Conservation (phyloP, 2,113 vertebrate genomes). For the Sarotherodon lohbergeri region DNA sequence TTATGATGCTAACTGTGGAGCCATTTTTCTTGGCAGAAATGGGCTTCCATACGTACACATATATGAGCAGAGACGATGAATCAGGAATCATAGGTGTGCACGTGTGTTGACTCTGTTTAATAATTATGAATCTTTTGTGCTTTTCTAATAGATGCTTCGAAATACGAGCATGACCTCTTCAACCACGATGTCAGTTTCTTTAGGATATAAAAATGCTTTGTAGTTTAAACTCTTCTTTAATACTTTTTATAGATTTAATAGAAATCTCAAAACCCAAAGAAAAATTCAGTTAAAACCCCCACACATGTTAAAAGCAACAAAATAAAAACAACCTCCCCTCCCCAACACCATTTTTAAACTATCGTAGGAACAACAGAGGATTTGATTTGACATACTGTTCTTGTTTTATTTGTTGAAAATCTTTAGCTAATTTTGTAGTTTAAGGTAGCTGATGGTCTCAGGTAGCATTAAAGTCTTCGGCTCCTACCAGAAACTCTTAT, state of each 20-base stretch:
- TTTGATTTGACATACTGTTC: slow-evolving; percentile 1
- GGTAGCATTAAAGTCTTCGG: background rate
- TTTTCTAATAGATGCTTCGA: background rate
- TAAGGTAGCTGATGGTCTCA: background rate
- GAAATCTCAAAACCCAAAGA: background rate
- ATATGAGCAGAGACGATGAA: background rate
- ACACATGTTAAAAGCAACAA: background rate
- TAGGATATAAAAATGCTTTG: background rate
- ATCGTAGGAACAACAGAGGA: slow-evolving; percentile 24
- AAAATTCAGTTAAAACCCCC: background rate
- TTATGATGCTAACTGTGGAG: background rate
- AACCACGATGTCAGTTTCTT: background rate
- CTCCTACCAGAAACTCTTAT: slow-evolving; percentile 11
- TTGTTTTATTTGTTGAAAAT: background rate
- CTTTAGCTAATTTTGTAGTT: background rate
- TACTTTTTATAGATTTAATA: background rate
- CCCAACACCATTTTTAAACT: background rate
- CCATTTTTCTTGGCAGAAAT: background rate
- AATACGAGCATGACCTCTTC: accelerated
- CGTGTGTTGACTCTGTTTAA: background rate
- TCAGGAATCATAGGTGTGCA: background rate
- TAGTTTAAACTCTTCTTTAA: background rate
- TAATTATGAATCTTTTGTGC: background rate
- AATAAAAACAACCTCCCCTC: background rate
- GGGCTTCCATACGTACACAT: background rate